Base-by-base conservation (phyloP, 30 jellyfish, hydroid and myxozoan genomes). In the Turritopsis rubra region DNA sequence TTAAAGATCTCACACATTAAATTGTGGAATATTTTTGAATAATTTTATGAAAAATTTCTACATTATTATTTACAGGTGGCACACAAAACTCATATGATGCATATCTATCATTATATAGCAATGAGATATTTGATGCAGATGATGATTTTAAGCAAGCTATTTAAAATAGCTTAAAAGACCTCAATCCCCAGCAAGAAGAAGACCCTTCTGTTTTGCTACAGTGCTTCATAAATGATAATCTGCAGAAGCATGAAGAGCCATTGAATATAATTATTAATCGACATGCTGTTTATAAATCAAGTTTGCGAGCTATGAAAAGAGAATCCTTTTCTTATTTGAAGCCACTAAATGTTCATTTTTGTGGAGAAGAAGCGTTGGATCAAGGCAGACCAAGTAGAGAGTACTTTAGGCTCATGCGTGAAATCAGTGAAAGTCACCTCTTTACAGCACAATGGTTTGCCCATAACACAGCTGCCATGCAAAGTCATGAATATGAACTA, bases 401-500 rank as follows among this genome's bases (percentile, higher is more conserved):
- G n/a, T 54, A 18, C 21, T 60, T 60, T 0, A 21, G 73, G 19
- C 73, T 60, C 21, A 60, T 0, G 0, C 19, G 22, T 18, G 73
- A 60, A 60, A 60, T 60, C 19, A 23, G 22, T 60, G 22, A 60
- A 23, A 60, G 0, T 60, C 0, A 60, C 0, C 21, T 60, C 19
- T 60, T 60, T 60, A 60, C 21, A 0, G n/a, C 19, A 54, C 0
- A 60, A 18, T 81, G 87, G 87, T 81, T 81, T 82, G 70, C 75
- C 71, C 88, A 82, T 82, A 74, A 82, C 74, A 54, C 71, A 4
- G 30, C 30, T n/a, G 54, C 52, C 29, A 0, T 82, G 29, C 65
- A 68, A n/a, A 53, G 54, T 82, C 24, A 72, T 21, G 52, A 82
- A 41, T 82, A 82, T 79, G 72, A 82, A 79, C 29, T 82, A 68